A percentile compares a stretch with the other conserved stretches of the same genome.
These are phyloP conservation scores for Acyrthosiphon pisum DNA, from an alignment of 1,140 invertebrate genomes.

Conservation along the genomic window DNA sequence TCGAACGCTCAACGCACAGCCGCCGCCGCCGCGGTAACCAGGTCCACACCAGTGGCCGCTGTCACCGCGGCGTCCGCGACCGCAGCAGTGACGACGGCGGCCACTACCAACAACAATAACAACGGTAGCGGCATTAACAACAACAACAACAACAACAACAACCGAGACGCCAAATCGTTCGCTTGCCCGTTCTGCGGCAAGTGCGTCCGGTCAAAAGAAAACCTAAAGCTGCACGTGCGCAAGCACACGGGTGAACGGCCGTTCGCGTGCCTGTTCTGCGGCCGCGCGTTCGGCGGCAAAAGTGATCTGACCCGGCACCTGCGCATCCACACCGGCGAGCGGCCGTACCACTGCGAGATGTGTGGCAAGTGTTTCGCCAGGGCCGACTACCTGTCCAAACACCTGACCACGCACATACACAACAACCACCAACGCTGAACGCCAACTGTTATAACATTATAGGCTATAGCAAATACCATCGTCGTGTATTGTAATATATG, in stretches of 20 bases:
- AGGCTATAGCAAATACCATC: not conserved
- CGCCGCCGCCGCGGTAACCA: conserved; percentile 61
- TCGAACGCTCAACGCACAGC: conserved; percentile 54
- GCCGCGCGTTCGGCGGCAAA: conserved; percentile 84
- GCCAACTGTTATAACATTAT: not conserved
- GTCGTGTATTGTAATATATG: not conserved
- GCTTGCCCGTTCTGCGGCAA: conserved; percentile 89
- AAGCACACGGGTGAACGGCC: conserved; percentile 88
- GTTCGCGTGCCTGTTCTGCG: conserved; percentile 86
- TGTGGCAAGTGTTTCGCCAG: conserved; percentile 90
- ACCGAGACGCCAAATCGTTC: conserved; percentile 65
- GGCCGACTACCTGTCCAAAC: conserved; percentile 89
- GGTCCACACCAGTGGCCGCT: conserved; percentile 43
- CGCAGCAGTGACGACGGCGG: conserved; percentile 58
- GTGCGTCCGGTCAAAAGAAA: conserved; percentile 86
- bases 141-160: conserved; percentile 48
- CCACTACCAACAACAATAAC: conserved; percentile 44
- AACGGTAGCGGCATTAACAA: conserved; percentile 20
- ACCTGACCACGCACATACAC: conserved; percentile 87
- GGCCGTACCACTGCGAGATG: conserved; percentile 88
- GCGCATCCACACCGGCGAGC: conserved; percentile 84
- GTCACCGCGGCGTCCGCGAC: conserved; percentile 61
- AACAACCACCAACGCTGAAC: conserved; percentile 58
- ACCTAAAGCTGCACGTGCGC: conserved; percentile 84
- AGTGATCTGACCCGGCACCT: conserved; percentile 85